Evolutionary conservation across 2,797 vertebrate genomes (phyloP).

Genomic region (Microctenopoma lineatum): DNA sequence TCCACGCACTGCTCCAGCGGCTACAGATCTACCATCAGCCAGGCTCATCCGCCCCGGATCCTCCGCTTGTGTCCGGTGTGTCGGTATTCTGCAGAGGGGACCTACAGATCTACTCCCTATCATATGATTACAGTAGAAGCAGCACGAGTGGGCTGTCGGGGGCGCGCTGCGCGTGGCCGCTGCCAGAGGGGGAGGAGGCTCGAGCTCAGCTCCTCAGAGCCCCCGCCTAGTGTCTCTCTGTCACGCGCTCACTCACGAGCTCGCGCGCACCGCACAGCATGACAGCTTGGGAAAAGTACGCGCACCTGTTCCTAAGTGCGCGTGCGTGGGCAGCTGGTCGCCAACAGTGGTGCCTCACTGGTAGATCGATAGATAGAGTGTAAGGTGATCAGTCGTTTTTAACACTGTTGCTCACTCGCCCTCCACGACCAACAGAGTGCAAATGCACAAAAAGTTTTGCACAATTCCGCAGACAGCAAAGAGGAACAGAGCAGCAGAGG

Average conservation of each 20-base stretch:
- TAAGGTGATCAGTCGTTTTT: too few species aligned
- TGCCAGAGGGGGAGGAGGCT: slow-evolving; percentile 57
- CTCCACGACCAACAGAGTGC: too few species aligned
- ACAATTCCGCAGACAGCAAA: too few species aligned
- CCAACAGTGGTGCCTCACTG: too few species aligned
- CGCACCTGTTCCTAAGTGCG: slow-evolving; percentile 61
- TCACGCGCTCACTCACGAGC: not conserved
- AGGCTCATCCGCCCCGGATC: slow-evolving; percentile 40
- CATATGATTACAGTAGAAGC: slow-evolving; percentile 84
- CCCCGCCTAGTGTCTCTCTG: slow-evolving; percentile 18
- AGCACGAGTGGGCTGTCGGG: slow-evolving; percentile 64
- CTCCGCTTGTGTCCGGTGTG: slow-evolving; percentile 55
- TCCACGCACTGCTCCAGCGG: slow-evolving; percentile 31
- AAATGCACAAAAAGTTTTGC: too few species aligned
- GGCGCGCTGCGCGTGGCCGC: slow-evolving; percentile 71
- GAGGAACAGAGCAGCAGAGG: too few species aligned
- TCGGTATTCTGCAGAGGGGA: slow-evolving; percentile 72
- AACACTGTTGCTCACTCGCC: too few species aligned
- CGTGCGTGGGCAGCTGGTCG: not conserved
- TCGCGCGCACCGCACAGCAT: slow-evolving; percentile 12
- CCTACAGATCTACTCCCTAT: slow-evolving; percentile 69
- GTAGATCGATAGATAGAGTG: too few species aligned
- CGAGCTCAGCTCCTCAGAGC: slow-evolving; percentile 19
- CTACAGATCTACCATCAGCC: slow-evolving; percentile 15
- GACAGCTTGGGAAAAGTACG: slow-evolving; percentile 52